Base-by-base conservation (phyloP, 2,797 vertebrate genomes). In the Eutrigla gurnardus region DNA sequence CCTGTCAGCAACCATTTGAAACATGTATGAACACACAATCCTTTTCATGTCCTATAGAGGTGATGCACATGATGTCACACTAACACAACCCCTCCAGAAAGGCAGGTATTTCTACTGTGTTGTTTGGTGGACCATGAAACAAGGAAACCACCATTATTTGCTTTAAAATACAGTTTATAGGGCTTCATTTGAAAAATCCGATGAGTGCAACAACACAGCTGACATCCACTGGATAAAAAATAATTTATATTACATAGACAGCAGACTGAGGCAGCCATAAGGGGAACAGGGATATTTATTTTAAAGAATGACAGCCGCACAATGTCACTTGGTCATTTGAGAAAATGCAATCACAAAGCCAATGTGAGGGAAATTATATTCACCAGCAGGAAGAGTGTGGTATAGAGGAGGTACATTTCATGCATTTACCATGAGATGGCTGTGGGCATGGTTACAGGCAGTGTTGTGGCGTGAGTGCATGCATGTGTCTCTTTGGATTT, bases 351-450 rank as follows among this genome's bases (percentile, higher is more conserved):
- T 80, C 67, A 62, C 37, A 65, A 25, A 2, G 47, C 64, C 69
- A 64, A 60, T 73, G 77, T 79, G 64, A 65, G 46, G 70, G 78
- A 80, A 86, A 85, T 80, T 54, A 80, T 82, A 79, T 76, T 75
- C 73, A 82, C 70, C 78, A 70, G 76, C 73, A 74, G 52, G 71
- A 73, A 73, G 62, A 52, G 45, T 73, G 55, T 75, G 81, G 79
- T 82, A 82, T 77, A 60, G 62, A 82, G 81, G 75, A 35, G 70
- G 84, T 91, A 85, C 63, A 91, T 85, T 81, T 75, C 65, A 84
- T 89, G 82, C 58, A 86, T 89, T 89, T 86, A 78, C 81, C 83
- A 87, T 83, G 78, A 85, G 65, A 77, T 80, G 57, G 85, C 67
- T 82, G 59, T 82, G 47, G 81, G 72, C 52, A 8, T 71, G 78